Evolutionary conservation across 2,888 invertebrate genomes (phyloP).

Genomic region (Rhaphigaster nebulosa): DNA sequence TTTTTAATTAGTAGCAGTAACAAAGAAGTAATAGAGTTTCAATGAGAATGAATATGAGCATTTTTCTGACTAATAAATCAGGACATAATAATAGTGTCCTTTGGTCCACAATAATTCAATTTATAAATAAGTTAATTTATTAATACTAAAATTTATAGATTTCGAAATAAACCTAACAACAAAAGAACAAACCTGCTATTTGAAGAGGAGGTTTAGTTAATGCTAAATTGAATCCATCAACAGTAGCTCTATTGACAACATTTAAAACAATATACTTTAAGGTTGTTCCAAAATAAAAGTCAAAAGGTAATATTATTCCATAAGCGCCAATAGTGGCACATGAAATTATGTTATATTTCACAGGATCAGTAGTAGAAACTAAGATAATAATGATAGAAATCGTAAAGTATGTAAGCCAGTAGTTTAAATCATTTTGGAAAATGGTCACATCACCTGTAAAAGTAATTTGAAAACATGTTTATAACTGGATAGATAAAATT

Average conservation of each 20-base stretch:
- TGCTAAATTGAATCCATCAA: slow-evolving; percentile 74
- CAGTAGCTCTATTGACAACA: slow-evolving; percentile 75
- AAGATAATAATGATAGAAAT: slow-evolving; percentile 72
- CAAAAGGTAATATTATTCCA: slow-evolving; percentile 74
- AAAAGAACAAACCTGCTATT: slow-evolving; percentile 71
- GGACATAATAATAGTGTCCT: neutral
- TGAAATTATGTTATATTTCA: slow-evolving; percentile 75
- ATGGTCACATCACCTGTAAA: slow-evolving; percentile 68
- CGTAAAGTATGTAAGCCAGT: slow-evolving; percentile 75
- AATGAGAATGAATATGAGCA: neutral
- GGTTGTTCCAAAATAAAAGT: slow-evolving; percentile 76
- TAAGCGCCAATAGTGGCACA: slow-evolving; percentile 78
- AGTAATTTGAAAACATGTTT: slow-evolving; percentile 50
- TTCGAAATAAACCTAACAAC: neutral
- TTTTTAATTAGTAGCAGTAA: neutral
- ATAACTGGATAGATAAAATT: neutral
- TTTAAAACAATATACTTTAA: slow-evolving; percentile 80
- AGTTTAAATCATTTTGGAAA: slow-evolving; percentile 73
- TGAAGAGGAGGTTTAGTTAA: slow-evolving; percentile 75
- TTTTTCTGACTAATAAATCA: neutral
- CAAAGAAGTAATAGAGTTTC: neutral
- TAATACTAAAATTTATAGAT: too few relatives aligned
- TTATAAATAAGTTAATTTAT: too few relatives aligned
- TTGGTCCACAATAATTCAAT: too few relatives aligned
- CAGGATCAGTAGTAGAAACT: slow-evolving; percentile 71